Percentiles rank a stretch among this genome's conserved stretches.
phyloP scores from a whole-genome alignment of 2,888 invertebrate genomes.

The Bhutanitis thaidina region DNA sequence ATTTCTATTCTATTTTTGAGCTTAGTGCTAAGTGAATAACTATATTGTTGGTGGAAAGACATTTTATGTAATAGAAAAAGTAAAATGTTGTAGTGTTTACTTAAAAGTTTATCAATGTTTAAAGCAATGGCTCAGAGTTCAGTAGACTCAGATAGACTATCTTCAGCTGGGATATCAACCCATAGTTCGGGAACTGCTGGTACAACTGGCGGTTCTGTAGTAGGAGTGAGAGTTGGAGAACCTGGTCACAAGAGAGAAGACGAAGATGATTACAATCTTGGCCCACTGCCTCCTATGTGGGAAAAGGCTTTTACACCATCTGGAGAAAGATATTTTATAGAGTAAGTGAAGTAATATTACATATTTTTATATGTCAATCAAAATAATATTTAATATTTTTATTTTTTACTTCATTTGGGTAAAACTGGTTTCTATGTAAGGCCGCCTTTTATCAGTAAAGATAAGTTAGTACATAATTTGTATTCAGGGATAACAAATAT shows the following conservation, averaged over 20 bases:
- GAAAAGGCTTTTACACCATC: slow-evolving; percentile 98
- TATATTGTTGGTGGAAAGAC: slow-evolving; percentile 20
- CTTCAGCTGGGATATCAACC: slow-evolving; percentile 72
- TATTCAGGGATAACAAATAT: no score
- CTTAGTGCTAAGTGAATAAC: slow-evolving; percentile 10
- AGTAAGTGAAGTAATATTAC: slow-evolving; percentile 84
- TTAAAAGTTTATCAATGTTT: slow-evolving; percentile 14
- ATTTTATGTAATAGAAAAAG: slow-evolving; percentile 1
- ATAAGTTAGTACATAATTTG: no score
- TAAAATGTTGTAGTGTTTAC: slow-evolving; percentile 15
- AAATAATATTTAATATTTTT: no score
- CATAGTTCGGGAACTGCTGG: slow-evolving; percentile 73
- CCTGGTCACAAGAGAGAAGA: slow-evolving; percentile 69
- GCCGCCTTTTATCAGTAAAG: no score
- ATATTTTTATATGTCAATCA: no score
- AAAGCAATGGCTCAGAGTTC: slow-evolving; percentile 65
- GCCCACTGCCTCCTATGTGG: slow-evolving; percentile 97
- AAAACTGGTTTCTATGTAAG: no score
- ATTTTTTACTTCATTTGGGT: no score
- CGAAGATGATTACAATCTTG: slow-evolving; percentile 88
- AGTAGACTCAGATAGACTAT: slow-evolving; percentile 71
- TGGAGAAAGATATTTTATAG: slow-evolving; percentile 98
- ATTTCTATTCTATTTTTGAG: slow-evolving; percentile 21
- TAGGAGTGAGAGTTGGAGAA: slow-evolving; percentile 66
- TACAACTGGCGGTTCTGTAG: slow-evolving; percentile 69